These are phyloP conservation scores for Fragum whitleyi DNA, from an alignment of 2,888 invertebrate genomes.

Conservation along the genomic window DNA sequence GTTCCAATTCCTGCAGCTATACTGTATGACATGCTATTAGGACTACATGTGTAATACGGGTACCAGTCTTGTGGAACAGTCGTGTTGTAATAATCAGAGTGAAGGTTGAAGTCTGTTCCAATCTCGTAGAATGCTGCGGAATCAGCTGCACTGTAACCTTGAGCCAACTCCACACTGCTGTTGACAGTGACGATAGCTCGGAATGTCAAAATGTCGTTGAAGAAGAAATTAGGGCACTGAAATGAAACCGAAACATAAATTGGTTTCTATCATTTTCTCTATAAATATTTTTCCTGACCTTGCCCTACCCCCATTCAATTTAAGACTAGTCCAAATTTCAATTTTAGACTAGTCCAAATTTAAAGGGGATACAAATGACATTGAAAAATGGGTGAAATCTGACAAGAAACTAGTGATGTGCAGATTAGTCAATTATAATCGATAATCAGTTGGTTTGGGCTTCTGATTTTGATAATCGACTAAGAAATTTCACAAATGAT, in stretches of 20 bases:
- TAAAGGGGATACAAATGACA: too few relatives aligned
- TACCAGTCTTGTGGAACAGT: conserved; percentile 36
- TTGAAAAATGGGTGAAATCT: too few relatives aligned
- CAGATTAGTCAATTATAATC: too few relatives aligned
- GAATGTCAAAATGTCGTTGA: conserved; percentile 71
- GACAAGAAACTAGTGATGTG: too few relatives aligned
- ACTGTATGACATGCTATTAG: conserved; percentile 46
- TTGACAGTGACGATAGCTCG: conserved; percentile 59
- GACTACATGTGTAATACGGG: conserved; percentile 38
- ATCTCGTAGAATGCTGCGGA: conserved; percentile 61
- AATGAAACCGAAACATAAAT: too few relatives aligned
- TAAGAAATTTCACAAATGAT: too few relatives aligned
- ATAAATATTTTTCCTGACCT: too few relatives aligned
- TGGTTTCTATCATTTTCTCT: too few relatives aligned
- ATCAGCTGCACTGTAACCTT: conserved; percentile 55
- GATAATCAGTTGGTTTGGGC: too few relatives aligned
- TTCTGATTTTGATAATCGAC: too few relatives aligned
- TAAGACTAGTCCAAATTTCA: background rate
- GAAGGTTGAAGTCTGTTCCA: conserved; percentile 46
- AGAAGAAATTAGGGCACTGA: conserved; percentile 72
- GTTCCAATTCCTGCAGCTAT: conserved; percentile 45
- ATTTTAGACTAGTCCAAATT: too few relatives aligned
- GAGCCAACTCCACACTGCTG: conserved; percentile 55
- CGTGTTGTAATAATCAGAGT: conserved; percentile 34
- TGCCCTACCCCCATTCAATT: too few relatives aligned